phyloP scores from a whole-genome alignment of 2,797 vertebrate species.

The Philypnodon macrostomus region DNA sequence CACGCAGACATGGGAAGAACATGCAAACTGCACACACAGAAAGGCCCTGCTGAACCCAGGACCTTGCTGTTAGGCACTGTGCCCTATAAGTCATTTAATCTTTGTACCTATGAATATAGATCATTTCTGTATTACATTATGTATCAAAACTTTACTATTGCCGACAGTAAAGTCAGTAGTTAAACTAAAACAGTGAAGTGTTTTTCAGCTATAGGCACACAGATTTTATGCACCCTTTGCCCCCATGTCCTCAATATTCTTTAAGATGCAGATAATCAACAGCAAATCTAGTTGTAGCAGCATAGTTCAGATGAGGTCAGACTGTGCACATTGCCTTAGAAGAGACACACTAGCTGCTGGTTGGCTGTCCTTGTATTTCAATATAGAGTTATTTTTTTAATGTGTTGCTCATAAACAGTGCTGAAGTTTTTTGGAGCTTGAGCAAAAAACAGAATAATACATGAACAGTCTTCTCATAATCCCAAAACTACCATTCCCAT shows the following conservation, averaged over 20 bases:
- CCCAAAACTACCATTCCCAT: no score
- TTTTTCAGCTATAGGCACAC: background rate
- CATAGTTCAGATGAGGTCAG: constrained; percentile 63
- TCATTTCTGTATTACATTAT: no score
- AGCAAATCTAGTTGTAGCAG: constrained; percentile 32
- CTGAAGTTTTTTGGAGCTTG: background rate
- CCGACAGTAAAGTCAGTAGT: no score
- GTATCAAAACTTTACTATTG: no score
- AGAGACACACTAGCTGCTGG: constrained; percentile 45
- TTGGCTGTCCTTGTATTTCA: constrained; percentile 24
- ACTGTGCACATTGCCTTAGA: constrained; percentile 39
- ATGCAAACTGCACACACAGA: no score
- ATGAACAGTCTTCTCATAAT: constrained; percentile 16
- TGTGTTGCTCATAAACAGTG: constrained; percentile 2
- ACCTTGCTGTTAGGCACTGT: no score
- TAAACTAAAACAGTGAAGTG: background rate
- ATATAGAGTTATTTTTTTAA: background rate
- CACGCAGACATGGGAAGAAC: no score
- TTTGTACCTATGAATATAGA: no score
- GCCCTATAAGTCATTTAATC: no score
- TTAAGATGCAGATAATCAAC: constrained; percentile 48
- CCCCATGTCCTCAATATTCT: constrained; percentile 21
- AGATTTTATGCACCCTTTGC: constrained; percentile 1
- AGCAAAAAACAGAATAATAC: constrained; percentile 30
- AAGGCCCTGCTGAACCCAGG: no score